Percentiles rank a stretch among this genome's conserved stretches.
phyloP scores from a whole-genome alignment of 2,888 invertebrate genomes.

The Macrostomum cliftonense region DNA sequence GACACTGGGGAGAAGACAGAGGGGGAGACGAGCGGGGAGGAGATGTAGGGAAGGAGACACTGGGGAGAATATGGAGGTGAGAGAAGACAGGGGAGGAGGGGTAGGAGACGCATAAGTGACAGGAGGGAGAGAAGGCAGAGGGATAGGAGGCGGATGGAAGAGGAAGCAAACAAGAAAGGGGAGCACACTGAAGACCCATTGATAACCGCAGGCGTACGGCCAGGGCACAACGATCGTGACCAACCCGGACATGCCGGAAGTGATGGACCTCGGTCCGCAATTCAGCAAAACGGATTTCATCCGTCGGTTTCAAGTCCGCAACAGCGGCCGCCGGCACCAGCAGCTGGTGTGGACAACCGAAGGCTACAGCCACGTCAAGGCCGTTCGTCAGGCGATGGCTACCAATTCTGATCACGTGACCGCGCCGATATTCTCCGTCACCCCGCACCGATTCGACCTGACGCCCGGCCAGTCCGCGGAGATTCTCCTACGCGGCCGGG shows the following conservation, averaged over 20 bases:
- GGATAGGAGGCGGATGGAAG: no score
- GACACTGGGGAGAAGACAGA: no score
- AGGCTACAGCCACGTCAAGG: slow-evolving; percentile 24
- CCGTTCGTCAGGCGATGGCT: slow-evolving; percentile 14
- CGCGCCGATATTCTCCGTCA: slow-evolving; percentile 27
- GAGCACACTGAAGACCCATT: no score
- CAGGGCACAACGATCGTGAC: slow-evolving; percentile 50
- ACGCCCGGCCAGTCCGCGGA: slow-evolving; percentile 30
- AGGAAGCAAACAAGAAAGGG: no score
- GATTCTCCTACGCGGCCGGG: slow-evolving; percentile 28
- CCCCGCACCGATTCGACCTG: slow-evolving; percentile 33
- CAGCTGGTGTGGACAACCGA: slow-evolving; percentile 36
- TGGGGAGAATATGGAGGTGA: no score
- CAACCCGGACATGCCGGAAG: slow-evolving; percentile 45
- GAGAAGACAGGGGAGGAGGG: no score
- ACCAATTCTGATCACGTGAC: not conserved
- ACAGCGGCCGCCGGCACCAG: slow-evolving; percentile 35
- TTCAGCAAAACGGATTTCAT: slow-evolving; percentile 38
- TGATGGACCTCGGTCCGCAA: slow-evolving; percentile 46
- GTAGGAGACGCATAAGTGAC: no score
- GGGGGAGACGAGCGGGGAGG: no score
- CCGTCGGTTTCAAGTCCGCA: slow-evolving; percentile 29
- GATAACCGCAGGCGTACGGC: slow-evolving; percentile 41
- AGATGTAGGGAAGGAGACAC: no score
- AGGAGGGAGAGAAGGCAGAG: no score